phyloP scores from a whole-genome alignment of 2,888 invertebrate genomes.

The Pyrrhia umbra region DNA sequence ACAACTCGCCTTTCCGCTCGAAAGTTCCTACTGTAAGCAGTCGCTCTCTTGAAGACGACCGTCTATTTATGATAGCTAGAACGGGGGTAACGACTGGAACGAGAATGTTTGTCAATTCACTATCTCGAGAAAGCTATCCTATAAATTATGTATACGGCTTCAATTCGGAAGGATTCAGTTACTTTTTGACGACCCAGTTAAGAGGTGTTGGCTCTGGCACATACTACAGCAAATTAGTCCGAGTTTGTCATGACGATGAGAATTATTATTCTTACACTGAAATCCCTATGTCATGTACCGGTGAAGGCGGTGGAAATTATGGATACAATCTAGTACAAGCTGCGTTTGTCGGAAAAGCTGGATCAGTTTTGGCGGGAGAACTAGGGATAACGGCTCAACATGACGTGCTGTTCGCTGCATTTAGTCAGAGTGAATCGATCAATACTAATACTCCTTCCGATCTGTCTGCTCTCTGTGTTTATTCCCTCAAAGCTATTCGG shows the following conservation, averaged over 20 bases:
- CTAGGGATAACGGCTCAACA: slow-evolving; percentile 97
- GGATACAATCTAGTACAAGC: slow-evolving; percentile 98
- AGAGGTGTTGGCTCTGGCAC: slow-evolving; percentile 94
- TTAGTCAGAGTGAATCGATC: slow-evolving; percentile 95
- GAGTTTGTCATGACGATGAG: slow-evolving; percentile 98
- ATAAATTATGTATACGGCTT: slow-evolving; percentile 99
- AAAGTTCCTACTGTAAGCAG: slow-evolving; percentile 98
- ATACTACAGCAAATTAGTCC: slow-evolving; percentile 97
- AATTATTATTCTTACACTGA: slow-evolving; percentile 99
- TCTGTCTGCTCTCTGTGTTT: slow-evolving; percentile 97
- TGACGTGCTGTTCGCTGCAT: slow-evolving; percentile 98
- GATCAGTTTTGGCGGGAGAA: slow-evolving; percentile 96
- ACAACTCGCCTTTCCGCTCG: slow-evolving; percentile 97
- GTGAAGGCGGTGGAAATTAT: slow-evolving; percentile 92
- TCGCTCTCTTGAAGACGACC: slow-evolving; percentile 95
- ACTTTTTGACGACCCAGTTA: slow-evolving; percentile 98
- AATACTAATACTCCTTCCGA: slow-evolving; percentile 92
- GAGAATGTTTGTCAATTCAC: slow-evolving; percentile 97
- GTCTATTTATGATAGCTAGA: slow-evolving; percentile 97
- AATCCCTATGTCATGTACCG: slow-evolving; percentile 98
- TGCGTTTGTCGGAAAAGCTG: slow-evolving; percentile 98
- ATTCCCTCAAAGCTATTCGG: slow-evolving; percentile 97
- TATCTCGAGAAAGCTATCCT: slow-evolving; percentile 97
- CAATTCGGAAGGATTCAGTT: slow-evolving; percentile 98
- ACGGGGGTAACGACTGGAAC: slow-evolving; percentile 97